phyloP scores from a whole-genome alignment of 2,113 vertebrate species.

The Oryzias celebensis region DNA sequence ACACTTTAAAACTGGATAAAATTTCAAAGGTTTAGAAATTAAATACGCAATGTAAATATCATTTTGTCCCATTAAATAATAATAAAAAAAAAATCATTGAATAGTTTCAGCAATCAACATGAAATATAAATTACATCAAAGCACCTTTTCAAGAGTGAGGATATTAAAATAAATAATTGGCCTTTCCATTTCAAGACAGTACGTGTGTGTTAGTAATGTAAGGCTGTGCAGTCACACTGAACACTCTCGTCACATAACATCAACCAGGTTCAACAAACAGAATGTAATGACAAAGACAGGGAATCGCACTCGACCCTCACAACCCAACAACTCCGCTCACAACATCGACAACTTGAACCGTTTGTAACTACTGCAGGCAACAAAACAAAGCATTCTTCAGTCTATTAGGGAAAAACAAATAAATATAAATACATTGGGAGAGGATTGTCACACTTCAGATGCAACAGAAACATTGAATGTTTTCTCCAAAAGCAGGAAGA shows the following conservation, averaged over 20 bases:
- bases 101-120: conserved; percentile 71
- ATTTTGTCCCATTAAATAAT: conserved; percentile 68
- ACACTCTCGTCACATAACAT: conserved; percentile 18
- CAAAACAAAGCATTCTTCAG: conserved; percentile 14
- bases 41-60: conserved; percentile 64
- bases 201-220: conserved; percentile 51
- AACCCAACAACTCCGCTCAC: conserved; percentile 33
- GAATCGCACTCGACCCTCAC: conserved; percentile 28
- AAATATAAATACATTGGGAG: neutral
- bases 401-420: neutral
- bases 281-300: conserved; percentile 13
- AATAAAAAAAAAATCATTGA: conserved; percentile 48
- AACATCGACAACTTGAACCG: conserved; percentile 35
- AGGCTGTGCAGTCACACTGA: conserved; percentile 45
- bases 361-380: conserved; percentile 15
- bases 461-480: conserved; percentile 7
- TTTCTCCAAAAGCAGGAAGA: conserved; percentile 4
- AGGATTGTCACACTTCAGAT: conserved; percentile 50
- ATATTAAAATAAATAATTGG: conserved; percentile 81
- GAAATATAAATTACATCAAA: conserved; percentile 79
- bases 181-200: conserved; percentile 64
- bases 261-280: conserved; percentile 23
- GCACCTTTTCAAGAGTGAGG: conserved; percentile 80
- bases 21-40: conserved; percentile 58
- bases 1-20: conserved; percentile 48